Base-by-base conservation (phyloP, 2,113 vertebrate genomes). In the Jacana jacana region DNA sequence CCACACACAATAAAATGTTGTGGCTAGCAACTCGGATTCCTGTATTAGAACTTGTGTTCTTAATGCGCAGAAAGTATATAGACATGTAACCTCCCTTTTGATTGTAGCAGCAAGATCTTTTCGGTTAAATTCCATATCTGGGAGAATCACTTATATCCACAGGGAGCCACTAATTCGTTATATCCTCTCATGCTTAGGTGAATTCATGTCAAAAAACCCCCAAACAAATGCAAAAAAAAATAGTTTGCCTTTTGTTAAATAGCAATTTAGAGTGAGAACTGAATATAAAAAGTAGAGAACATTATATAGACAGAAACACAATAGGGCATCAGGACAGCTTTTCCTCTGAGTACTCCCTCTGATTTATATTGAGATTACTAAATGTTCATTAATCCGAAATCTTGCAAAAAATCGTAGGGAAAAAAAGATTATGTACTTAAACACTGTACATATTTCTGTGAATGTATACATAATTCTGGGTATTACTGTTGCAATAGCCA, bases 141-240 rank as follows among this genome's bases (percentile, higher is more conserved):
- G 63, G 30, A 92, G 86, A 76, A 84, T 86, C 51, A 58, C 66
- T 92, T 78, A 30, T 10, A 57, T 84, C 57, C 57, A 61, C 58
- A 51, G 85, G 88, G 68, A 96, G 54, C 22, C 27, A 42, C 15
- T 80, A 76, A 89, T 93, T 96, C 79, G 33, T 78, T 95, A 65
- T 49, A 65, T 95, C 66, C n/a, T 90, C 31, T 65, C 73, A 28
- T 76, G 57, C 73, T 90, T 93, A 81, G 54, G 60, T 40, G 24
- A 87, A 91, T 64, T 86, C 46, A 57, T 3, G 11, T 63, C 7
- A 93, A 80, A 93, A 93, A 39, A 2, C 19, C 18, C 1, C 13
- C 44, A 80, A 61, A 54, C 84, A 88, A 85, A 35, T 91, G 25
- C 39, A n/a, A 86, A 91, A 55, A 51, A 73, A 70, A 5, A 18